These are phyloP conservation scores for Anastrepha obliqua DNA, from an alignment of 1,140 invertebrate species.

Conservation along the genomic window DNA sequence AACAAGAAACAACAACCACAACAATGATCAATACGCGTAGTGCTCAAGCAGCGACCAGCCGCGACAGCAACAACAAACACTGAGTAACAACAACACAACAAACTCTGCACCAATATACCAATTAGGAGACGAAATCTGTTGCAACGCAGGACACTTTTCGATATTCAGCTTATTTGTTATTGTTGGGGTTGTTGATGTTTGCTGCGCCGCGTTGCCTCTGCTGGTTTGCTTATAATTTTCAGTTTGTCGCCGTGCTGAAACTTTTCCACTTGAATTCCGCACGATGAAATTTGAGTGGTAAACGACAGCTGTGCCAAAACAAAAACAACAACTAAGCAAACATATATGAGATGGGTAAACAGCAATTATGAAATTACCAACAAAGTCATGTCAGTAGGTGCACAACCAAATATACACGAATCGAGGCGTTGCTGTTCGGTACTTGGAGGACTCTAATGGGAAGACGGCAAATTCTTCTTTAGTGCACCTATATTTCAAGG, in stretches of 20 bases:
- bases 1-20: background rate
- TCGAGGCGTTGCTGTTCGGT: background rate
- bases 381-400: background rate
- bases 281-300: conserved; percentile 8
- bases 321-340: background rate
- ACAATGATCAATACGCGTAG: background rate
- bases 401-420: background rate
- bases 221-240: conserved; percentile 4
- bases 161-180: background rate
- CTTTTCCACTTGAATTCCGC: conserved; percentile 29
- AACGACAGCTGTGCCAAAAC: conserved; percentile 23
- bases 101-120: background rate
- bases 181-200: background rate
- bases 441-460: background rate
- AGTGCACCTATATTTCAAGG: background rate
- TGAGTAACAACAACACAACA: background rate
- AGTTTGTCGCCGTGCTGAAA: background rate
- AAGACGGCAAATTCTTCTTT: background rate
- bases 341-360: background rate
- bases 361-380: background rate
- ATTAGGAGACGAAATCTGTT: conserved; percentile 16
- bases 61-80: background rate
- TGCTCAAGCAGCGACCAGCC: too few relatives aligned
- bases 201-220: background rate
- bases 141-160: conserved; percentile 32